Percentiles rank a stretch among this genome's conserved stretches.
Conservation (phyloP, 1,140 invertebrate genomes). For the Thrips palmi region DNA sequence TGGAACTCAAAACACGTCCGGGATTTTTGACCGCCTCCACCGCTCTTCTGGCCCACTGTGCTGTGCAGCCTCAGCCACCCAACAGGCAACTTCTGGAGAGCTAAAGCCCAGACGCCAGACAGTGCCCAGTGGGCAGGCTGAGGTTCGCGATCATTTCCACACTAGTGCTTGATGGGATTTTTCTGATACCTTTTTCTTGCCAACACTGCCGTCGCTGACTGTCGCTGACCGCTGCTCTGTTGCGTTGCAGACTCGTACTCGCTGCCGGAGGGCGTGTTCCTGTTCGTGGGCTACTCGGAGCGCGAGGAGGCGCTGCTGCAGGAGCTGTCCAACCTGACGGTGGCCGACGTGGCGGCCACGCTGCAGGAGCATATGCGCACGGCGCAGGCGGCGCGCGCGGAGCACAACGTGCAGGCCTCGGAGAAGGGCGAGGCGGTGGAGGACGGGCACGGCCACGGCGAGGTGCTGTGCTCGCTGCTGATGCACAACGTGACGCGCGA, state of each 20-base stretch:
- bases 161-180: too few relatives aligned
- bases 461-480: slow-evolving; percentile 59
- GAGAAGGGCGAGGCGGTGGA: too few relatives aligned
- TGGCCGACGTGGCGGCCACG: slow-evolving; percentile 58
- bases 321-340: slow-evolving; percentile 55
- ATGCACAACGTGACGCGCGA: slow-evolving; percentile 64
- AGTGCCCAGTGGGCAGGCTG: too few relatives aligned
- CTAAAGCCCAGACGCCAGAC: too few relatives aligned
- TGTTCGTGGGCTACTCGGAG: slow-evolving; percentile 73
- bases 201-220: too few relatives aligned
- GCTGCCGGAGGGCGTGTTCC: slow-evolving; percentile 60
- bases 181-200: background rate
- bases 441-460: too few relatives aligned
- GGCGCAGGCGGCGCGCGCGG: background rate
- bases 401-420: slow-evolving; percentile 34
- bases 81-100: too few relatives aligned
- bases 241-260: slow-evolving; percentile 47
- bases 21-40: too few relatives aligned
- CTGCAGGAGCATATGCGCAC: slow-evolving; percentile 38
- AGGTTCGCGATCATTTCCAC: too few relatives aligned
- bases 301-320: slow-evolving; percentile 65
- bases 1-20: too few relatives aligned
- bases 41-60: too few relatives aligned
- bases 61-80: too few relatives aligned
- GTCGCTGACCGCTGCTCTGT: slow-evolving; percentile 16